Evolutionary conservation across 2,113 vertebrate genomes (phyloP).

Genomic region (Nicator chloris): DNA sequence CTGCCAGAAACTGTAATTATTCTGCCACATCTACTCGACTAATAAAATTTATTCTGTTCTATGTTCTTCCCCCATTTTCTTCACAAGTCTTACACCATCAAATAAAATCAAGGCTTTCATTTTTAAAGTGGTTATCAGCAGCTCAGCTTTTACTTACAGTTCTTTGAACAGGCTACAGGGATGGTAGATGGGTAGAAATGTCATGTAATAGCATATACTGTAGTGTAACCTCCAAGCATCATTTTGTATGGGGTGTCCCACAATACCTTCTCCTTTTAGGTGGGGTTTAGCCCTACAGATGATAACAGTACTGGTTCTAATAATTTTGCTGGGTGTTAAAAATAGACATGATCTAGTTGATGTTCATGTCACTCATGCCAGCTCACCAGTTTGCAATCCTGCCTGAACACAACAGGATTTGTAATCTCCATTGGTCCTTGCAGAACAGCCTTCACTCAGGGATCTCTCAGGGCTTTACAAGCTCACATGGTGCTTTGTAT

Average conservation of each 20-base stretch:
- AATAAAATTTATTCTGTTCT: constrained; percentile 13
- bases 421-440: neutral
- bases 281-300: neutral
- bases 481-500: neutral
- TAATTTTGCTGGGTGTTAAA: neutral
- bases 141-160: neutral
- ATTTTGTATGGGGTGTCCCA: neutral
- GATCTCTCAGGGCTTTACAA: neutral
- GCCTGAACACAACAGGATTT: neutral
- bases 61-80: neutral
- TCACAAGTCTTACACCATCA: neutral
- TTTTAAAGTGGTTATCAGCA: neutral
- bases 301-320: neutral
- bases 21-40: neutral
- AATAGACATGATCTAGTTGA: neutral
- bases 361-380: neutral
- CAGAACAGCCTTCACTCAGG: neutral
- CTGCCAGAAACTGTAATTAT: constrained; percentile 17
- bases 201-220: neutral
- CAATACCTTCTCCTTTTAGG: neutral
- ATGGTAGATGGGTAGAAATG: neutral
- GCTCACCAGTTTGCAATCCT: neutral
- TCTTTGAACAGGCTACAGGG: neutral
- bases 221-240: neutral
- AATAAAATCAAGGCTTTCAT: constrained; percentile 14